Evolutionary conservation across 1,140 invertebrate genomes (phyloP).

Genomic region (Diachasma alloeum): DNA sequence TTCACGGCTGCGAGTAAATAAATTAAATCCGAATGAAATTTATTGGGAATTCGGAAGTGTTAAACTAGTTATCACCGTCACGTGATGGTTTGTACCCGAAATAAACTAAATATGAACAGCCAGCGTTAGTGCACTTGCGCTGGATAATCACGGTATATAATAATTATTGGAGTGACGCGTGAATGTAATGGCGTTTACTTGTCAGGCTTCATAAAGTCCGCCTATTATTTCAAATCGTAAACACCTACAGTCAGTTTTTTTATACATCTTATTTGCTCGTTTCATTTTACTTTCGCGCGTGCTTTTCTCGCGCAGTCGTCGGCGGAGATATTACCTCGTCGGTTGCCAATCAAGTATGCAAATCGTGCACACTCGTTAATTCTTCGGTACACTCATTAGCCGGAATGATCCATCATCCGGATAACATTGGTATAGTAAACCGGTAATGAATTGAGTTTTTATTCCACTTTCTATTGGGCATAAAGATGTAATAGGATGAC

Average conservation of each 20-base stretch:
- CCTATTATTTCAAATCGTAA: slow-evolving; percentile 51
- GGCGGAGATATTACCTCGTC: neutral
- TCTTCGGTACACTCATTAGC: too few relatives aligned
- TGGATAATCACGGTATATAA: slow-evolving; percentile 43
- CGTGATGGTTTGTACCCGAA: neutral
- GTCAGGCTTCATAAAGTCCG: slow-evolving; percentile 50
- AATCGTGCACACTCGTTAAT: neutral
- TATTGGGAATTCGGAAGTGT: neutral
- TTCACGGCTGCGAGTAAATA: neutral
- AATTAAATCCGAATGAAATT: neutral
- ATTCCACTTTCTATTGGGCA: neutral
- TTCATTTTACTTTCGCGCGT: neutral
- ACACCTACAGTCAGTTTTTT: slow-evolving; percentile 39
- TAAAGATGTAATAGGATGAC: neutral
- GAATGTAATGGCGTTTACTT: slow-evolving; percentile 45
- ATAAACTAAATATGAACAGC: neutral
- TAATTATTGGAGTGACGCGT: slow-evolving; percentile 53
- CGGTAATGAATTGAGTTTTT: too few relatives aligned
- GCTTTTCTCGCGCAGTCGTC: neutral
- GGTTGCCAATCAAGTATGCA: neutral
- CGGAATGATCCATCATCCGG: too few relatives aligned
- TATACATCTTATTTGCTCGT: slow-evolving; percentile 12
- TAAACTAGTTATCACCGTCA: neutral
- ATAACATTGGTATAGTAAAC: too few relatives aligned
- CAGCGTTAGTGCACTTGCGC: neutral